These are phyloP conservation scores for Genyomyrus donnyi DNA, from an alignment of 2,113 vertebrate genomes.

Conservation along the genomic window DNA sequence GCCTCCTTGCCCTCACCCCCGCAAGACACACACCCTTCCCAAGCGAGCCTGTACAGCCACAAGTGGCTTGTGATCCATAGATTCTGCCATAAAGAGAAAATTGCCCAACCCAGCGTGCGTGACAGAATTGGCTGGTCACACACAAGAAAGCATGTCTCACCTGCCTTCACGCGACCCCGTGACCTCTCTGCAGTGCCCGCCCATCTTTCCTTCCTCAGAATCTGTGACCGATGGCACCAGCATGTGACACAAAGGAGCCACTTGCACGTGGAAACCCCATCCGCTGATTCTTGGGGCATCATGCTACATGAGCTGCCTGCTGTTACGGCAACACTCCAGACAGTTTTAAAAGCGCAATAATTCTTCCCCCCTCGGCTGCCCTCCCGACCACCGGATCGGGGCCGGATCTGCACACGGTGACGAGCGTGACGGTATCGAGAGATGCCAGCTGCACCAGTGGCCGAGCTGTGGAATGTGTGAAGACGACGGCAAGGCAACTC, in stretches of 20 bases:
- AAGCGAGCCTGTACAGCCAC: not conserved
- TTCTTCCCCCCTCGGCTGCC: not conserved
- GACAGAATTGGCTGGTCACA: not conserved
- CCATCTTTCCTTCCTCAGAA: not conserved
- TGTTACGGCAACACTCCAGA: not conserved
- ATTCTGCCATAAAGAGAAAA: not conserved
- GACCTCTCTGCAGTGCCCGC: not conserved
- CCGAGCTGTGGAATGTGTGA: conserved; percentile 50
- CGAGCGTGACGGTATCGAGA: conserved; percentile 20
- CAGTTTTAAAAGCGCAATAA: not conserved
- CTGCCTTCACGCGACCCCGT: not conserved
- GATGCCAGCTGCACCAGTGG: not conserved
- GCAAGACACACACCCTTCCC: not conserved
- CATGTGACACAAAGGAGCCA: not conserved
- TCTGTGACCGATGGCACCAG: not conserved
- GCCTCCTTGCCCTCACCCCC: not conserved
- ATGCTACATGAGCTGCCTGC: not conserved
- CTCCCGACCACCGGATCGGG: not conserved
- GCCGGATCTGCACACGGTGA: not conserved
- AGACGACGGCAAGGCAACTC: conserved; percentile 40
- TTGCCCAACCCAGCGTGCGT: not conserved
- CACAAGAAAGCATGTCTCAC: not conserved
- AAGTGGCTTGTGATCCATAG: not conserved
- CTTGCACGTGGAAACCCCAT: not conserved
- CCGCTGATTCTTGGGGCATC: not conserved